Percentiles rank a stretch among this genome's conserved stretches.
These are phyloP conservation scores for Charaxes varanes DNA, from an alignment of 1,140 invertebrate genomes.

Conservation along the genomic window DNA sequence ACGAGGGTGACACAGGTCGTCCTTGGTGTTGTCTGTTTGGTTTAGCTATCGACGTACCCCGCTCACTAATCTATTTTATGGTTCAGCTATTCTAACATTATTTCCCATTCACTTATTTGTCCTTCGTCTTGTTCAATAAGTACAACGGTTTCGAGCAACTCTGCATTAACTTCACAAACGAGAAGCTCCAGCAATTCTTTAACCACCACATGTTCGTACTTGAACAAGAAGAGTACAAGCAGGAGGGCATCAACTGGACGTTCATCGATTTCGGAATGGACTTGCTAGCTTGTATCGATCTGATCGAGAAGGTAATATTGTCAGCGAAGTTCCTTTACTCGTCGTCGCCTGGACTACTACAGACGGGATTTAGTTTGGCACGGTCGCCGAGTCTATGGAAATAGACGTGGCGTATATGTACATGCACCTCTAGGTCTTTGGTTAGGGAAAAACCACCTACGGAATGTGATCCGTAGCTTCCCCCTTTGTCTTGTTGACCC, in stretches of 20 bases:
- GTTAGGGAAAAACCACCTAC: slow-evolving; percentile 30
- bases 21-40: slow-evolving; percentile 38
- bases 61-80: slow-evolving; percentile 41
- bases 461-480: slow-evolving; percentile 64
- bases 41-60: slow-evolving; percentile 37
- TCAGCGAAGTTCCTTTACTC: slow-evolving; percentile 28
- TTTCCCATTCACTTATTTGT: slow-evolving; percentile 39
- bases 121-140: slow-evolving; percentile 75
- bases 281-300: slow-evolving; percentile 95
- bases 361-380: slow-evolving; percentile 42
- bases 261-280: slow-evolving; percentile 99
- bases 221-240: slow-evolving; percentile 98
- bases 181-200: slow-evolving; percentile 98
- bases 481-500: slow-evolving; percentile 25
- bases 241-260: slow-evolving; percentile 94
- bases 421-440: slow-evolving; percentile 22
- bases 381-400: slow-evolving; percentile 37
- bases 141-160: slow-evolving; percentile 99
- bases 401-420: slow-evolving; percentile 31
- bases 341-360: slow-evolving; percentile 44
- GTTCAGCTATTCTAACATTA: slow-evolving; percentile 31
- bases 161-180: slow-evolving; percentile 99
- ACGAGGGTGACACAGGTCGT: slow-evolving; percentile 31
- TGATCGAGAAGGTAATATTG: slow-evolving; percentile 96
- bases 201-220: slow-evolving; percentile 99